Evolutionary conservation across 2,113 vertebrate species (phyloP).

Genomic region (Syrrhaptes paradoxus): DNA sequence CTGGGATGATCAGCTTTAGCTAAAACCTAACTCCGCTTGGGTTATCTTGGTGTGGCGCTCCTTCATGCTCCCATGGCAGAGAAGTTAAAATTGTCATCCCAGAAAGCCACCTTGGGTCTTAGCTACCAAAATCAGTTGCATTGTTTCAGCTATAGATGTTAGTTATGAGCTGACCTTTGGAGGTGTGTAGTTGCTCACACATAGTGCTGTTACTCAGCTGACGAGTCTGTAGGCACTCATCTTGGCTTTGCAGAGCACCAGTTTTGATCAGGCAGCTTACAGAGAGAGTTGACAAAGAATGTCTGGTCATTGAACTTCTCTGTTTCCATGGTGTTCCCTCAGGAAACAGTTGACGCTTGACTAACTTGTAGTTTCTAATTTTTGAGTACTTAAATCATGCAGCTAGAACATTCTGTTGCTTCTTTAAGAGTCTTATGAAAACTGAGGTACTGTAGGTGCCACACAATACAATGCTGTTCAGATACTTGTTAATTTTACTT

Average conservation of each 20-base stretch:
- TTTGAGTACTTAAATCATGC: neutral
- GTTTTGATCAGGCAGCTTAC: neutral
- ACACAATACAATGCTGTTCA: neutral
- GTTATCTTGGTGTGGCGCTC: neutral
- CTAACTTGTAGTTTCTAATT: neutral
- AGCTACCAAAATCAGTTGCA: neutral
- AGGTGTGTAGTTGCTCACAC: neutral
- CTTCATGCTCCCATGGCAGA: neutral
- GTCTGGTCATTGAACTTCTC: neutral
- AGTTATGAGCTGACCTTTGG: neutral
- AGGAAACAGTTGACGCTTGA: neutral
- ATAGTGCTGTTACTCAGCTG: neutral
- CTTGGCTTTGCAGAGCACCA: neutral
- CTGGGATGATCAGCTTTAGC: neutral
- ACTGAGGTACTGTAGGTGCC: neutral
- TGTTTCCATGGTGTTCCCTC: neutral
- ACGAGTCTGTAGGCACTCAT: neutral
- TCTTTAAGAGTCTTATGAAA: neutral
- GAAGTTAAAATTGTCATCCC: neutral
- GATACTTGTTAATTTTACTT: neutral
- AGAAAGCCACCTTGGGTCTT: neutral
- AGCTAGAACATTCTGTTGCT: neutral
- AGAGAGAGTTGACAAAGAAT: neutral
- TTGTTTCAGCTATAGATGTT: neutral
- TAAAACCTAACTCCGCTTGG: rapidly evolving